phyloP scores from a whole-genome alignment of 2,888 invertebrate genomes.

The Phoenoteleia sp. region DNA sequence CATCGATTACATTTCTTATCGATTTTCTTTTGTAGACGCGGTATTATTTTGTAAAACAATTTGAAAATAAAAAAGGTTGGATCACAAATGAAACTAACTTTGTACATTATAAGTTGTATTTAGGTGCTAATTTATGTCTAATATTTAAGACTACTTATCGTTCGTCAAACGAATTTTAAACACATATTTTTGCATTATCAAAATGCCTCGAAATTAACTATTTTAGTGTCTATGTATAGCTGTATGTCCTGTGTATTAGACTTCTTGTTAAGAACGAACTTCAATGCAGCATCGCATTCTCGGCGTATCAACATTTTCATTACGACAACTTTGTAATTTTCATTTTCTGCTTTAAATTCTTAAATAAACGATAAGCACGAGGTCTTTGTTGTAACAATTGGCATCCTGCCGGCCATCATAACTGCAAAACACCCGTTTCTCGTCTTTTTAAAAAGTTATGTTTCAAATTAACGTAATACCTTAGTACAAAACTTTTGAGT shows the following conservation, averaged over 20 bases:
- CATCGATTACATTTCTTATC: slow-evolving; percentile 63
- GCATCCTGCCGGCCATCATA: background rate
- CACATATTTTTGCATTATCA: slow-evolving; percentile 48
- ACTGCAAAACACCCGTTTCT: slow-evolving; percentile 7
- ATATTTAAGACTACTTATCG: slow-evolving; percentile 54
- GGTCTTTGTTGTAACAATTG: background rate
- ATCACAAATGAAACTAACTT: slow-evolving; percentile 20
- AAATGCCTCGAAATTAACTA: slow-evolving; percentile 52
- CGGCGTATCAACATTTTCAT: slow-evolving; percentile 9
- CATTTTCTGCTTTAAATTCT: background rate
- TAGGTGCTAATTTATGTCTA: slow-evolving; percentile 49
- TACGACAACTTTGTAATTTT: slow-evolving; percentile 18
- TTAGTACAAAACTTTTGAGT: slow-evolving; percentile 40
- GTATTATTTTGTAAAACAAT: slow-evolving; percentile 48
- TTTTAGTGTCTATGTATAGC: slow-evolving; percentile 48
- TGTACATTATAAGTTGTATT: slow-evolving; percentile 60
- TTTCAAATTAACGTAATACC: slow-evolving; percentile 30
- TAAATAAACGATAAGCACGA: slow-evolving; percentile 3
- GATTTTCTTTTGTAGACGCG: slow-evolving; percentile 36
- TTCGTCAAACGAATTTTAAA: slow-evolving; percentile 52
- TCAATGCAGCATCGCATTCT: slow-evolving; percentile 1
- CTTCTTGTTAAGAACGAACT: background rate
- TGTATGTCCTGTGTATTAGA: slow-evolving; percentile 27
- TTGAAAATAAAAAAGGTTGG: slow-evolving; percentile 54
- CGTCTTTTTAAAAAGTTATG: slow-evolving; percentile 25